Conservation (phyloP, 2,888 invertebrate genomes). For the Brachyptera risi region DNA sequence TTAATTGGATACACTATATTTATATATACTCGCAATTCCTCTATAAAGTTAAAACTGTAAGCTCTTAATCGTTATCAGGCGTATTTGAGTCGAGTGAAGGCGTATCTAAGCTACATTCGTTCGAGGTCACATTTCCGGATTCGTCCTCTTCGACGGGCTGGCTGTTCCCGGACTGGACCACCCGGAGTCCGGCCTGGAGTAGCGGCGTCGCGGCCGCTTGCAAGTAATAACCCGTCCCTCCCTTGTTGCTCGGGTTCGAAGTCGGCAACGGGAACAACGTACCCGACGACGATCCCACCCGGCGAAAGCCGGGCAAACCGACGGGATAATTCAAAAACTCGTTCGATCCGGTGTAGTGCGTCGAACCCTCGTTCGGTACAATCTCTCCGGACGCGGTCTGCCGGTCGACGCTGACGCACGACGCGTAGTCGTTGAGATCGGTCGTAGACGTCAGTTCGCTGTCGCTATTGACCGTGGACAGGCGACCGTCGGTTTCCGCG, state of each 20-base stretch:
- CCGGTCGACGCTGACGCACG: too few relatives aligned
- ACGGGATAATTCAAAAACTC: not conserved
- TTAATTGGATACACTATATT: too few relatives aligned
- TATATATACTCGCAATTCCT: too few relatives aligned
- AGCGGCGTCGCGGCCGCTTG: conserved; percentile 32
- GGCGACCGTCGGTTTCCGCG: too few relatives aligned
- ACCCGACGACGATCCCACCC: conserved; percentile 25
- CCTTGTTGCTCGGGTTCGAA: not conserved
- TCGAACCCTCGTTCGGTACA: too few relatives aligned
- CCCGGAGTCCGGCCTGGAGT: conserved; percentile 27
- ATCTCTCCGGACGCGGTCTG: too few relatives aligned
- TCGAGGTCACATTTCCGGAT: not conserved
- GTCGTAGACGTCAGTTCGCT: not conserved
- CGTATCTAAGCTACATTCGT: conserved; percentile 9
- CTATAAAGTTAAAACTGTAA: too few relatives aligned
- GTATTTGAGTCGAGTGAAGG: not conserved
- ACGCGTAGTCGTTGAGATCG: not conserved
- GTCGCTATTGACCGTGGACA: not conserved
- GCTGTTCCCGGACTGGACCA: not conserved
- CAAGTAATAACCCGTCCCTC: conserved; percentile 29
- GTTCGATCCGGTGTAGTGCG: too few relatives aligned
- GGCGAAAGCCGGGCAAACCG: conserved; percentile 29
- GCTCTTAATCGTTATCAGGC: too few relatives aligned
- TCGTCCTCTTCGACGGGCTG: not conserved
- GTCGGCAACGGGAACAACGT: conserved; percentile 21